These are phyloP conservation scores for Syrphus vitripennis DNA, from an alignment of 2,888 invertebrate species.

Conservation along the genomic window DNA sequence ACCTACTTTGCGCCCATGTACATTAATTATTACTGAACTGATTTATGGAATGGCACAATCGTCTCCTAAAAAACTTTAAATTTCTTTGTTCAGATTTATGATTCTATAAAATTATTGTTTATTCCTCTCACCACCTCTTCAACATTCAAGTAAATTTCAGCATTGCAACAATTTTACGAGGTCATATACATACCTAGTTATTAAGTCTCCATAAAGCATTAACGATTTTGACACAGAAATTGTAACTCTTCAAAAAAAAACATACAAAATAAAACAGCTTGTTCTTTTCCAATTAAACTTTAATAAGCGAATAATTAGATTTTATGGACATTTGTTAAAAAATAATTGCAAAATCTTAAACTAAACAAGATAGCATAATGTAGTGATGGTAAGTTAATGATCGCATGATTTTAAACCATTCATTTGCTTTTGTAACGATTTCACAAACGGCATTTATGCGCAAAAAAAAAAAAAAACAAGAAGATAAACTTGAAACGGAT, in stretches of 20 bases:
- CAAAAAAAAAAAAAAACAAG: background rate
- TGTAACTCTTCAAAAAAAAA: background rate
- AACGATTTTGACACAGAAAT: slow-evolving; percentile 43
- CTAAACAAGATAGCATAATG: background rate
- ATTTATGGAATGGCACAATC: no score
- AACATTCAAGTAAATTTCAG: background rate
- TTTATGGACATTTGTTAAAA: background rate
- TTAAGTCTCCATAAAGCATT: slow-evolving; percentile 1
- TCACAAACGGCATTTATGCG: slow-evolving; percentile 22
- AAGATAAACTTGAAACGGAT: slow-evolving; percentile 21
- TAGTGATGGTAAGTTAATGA: slow-evolving; percentile 3
- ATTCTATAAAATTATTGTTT: background rate
- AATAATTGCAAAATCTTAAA: slow-evolving; percentile 1
- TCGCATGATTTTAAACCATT: slow-evolving; percentile 48
- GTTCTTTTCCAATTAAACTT: background rate
- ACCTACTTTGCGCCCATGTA: no score
- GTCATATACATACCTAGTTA: background rate
- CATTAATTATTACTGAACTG: no score
- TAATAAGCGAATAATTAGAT: background rate
- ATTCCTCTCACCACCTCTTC: background rate
- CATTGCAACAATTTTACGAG: background rate
- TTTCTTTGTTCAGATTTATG: no score
- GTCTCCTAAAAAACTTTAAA: no score
- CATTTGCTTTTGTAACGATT: slow-evolving; percentile 2
- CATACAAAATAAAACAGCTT: background rate